Base-by-base conservation (phyloP, 1,140 invertebrate genomes). In the Dolichoris vasculosae region DNA sequence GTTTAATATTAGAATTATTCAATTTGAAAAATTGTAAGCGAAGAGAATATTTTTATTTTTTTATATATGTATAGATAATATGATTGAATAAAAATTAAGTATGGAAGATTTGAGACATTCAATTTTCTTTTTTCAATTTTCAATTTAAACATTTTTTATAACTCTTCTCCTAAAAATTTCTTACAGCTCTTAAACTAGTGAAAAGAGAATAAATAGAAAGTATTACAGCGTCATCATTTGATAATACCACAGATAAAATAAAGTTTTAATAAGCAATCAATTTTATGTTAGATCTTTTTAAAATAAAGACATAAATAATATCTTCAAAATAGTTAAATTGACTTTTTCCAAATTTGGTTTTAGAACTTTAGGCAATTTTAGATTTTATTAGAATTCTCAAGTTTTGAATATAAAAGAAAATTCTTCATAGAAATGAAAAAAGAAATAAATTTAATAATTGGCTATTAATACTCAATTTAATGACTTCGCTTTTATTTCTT, bases 241-340 rank as follows among this genome's bases (percentile, higher is more conserved):
- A 43, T 73, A 73, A 73, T 43, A n/a, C 20, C 15, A 1, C 7
- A 73, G 35, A 43, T 73, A 73, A 73, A 73, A 73, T 73, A 43
- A 73, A 73, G 69, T 73, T 73, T 73, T 73, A 73, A 73, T 73
- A 43, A 73, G 23, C 69, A 43, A 73, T 38, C 23, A n/a, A 6
- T 26, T 73, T 73, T 43, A 73, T 73, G 26, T 11, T 43, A 43
- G 2, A 43, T 43, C 20, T 43, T 43, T 40, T 71, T 26, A n/a
- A 73, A 73, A 73, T 73, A 73, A 73, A 73, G 23, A n/a, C 26
- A 43, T 32, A 26, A 73, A 73, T 23, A 11, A 73, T 43, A 73
- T n/a, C 13, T 17, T 26, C 69, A 43, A 73, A 71, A 73, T 73
- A 73, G 23, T 73, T 73, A 73, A n/a, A 43, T 43, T 73, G 23